A percentile compares a stretch with the other conserved stretches of the same genome.
phyloP scores from a whole-genome alignment of 2,113 vertebrate species.

The Bagarius yarrelli region DNA sequence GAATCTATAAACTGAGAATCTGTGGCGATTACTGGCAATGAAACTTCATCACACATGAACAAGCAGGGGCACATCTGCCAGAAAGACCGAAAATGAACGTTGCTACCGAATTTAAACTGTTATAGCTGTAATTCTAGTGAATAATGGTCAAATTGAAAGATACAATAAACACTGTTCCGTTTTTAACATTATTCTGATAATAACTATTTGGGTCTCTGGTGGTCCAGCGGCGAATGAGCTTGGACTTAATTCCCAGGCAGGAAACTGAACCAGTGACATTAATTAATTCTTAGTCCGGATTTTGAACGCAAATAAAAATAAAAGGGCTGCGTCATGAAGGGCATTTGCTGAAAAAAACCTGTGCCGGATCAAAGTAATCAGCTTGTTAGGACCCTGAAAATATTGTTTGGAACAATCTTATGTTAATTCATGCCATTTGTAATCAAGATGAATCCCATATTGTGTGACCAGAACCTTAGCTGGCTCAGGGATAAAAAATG shows the following conservation, averaged over 20 bases:
- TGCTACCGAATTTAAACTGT: not conserved
- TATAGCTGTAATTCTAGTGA: not conserved
- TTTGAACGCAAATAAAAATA: too few relatives aligned
- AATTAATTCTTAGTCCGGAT: too few relatives aligned
- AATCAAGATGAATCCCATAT: not conserved
- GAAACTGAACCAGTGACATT: too few relatives aligned
- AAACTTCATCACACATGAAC: not conserved
- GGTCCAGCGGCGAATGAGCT: too few relatives aligned
- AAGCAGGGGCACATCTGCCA: not conserved
- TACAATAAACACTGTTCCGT: not conserved
- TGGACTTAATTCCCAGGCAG: too few relatives aligned
- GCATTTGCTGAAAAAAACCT: too few relatives aligned
- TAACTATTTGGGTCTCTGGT: not conserved
- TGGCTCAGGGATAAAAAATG: not conserved
- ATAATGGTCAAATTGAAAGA: not conserved
- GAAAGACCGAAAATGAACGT: not conserved
- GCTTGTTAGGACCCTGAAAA: not conserved
- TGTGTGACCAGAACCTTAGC: not conserved
- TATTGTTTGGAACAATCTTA: not conserved
- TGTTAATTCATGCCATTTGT: not conserved
- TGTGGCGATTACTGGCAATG: not conserved
- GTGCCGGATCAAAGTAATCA: too few relatives aligned
- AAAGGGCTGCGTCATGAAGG: too few relatives aligned
- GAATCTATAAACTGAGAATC: too few relatives aligned
- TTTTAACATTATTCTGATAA: not conserved